Conservation (phyloP, 2,888 invertebrate species). For the Acrobasis consociella region DNA sequence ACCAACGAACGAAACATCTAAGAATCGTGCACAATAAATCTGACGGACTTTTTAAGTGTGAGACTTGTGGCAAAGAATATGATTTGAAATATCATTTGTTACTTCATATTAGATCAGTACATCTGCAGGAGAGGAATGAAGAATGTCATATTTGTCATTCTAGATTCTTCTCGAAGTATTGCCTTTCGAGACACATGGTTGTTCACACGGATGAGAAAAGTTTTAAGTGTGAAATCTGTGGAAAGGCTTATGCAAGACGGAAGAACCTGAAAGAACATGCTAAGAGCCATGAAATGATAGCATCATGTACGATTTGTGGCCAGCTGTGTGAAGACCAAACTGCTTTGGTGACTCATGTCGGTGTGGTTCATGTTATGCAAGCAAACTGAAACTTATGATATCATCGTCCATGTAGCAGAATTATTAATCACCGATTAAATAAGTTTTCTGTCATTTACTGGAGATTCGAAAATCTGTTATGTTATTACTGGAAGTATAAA, state of each 20-base stretch:
- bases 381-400: not conserved
- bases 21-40: slow-evolving; percentile 60
- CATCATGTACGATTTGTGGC: slow-evolving; percentile 49
- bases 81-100: slow-evolving; percentile 63
- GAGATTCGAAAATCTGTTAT: no score
- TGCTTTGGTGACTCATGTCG: slow-evolving; percentile 44
- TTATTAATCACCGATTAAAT: no score
- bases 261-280: slow-evolving; percentile 58
- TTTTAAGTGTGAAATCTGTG: slow-evolving; percentile 73
- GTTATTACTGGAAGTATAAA: no score
- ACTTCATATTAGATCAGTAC: slow-evolving; percentile 62
- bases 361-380: slow-evolving; percentile 36
- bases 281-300: slow-evolving; percentile 46
- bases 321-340: slow-evolving; percentile 43
- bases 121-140: slow-evolving; percentile 64
- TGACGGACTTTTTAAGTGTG: slow-evolving; percentile 53
- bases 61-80: slow-evolving; percentile 61
- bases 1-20: slow-evolving; percentile 64
- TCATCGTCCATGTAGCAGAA: not conserved
- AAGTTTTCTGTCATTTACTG: no score
- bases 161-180: slow-evolving; percentile 64
- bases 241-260: slow-evolving; percentile 66
- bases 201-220: slow-evolving; percentile 77
- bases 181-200: slow-evolving; percentile 74
- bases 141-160: slow-evolving; percentile 61